Evolutionary conservation across 2,797 vertebrate genomes (phyloP).

Genomic region (Pterois miles): DNA sequence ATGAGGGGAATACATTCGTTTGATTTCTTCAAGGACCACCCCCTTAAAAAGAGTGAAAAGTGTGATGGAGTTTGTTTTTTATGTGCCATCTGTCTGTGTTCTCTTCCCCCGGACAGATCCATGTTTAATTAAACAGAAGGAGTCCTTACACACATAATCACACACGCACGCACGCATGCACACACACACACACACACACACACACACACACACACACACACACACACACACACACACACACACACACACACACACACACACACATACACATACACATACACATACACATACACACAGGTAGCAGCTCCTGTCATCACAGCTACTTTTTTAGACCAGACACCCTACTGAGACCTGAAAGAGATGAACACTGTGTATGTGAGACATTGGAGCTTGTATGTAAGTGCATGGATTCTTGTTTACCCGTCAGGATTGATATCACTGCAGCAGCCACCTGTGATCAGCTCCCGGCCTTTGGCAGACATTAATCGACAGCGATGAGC

Average conservation of each 20-base stretch:
- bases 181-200: not conserved
- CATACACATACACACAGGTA: not conserved
- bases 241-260: slow-evolving; percentile 23
- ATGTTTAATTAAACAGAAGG: slow-evolving; percentile 74
- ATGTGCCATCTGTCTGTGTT: slow-evolving; percentile 66
- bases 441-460: slow-evolving; percentile 60
- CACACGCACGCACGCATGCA: not conserved
- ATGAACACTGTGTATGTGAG: slow-evolving; percentile 5
- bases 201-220: slow-evolving; percentile 22
- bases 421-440: slow-evolving; percentile 36
- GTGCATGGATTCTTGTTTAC: slow-evolving; percentile 19
- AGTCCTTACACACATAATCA: slow-evolving; percentile 32
- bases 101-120: slow-evolving; percentile 47
- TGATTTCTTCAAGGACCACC: slow-evolving; percentile 27
- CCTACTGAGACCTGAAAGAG: slow-evolving; percentile 33
- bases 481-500: slow-evolving; percentile 53
- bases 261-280: slow-evolving; percentile 22
- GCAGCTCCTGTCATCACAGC: slow-evolving; percentile 48
- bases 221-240: too few relatives aligned
- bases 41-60: slow-evolving; percentile 25
- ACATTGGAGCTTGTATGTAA: not conserved
- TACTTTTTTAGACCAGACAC: slow-evolving; percentile 37
- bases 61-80: slow-evolving; percentile 51
- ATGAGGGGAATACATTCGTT: slow-evolving; percentile 17
- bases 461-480: slow-evolving; percentile 54